Base-by-base conservation (phyloP, 2,113 vertebrate genomes). In the Silurus meridionalis region DNA sequence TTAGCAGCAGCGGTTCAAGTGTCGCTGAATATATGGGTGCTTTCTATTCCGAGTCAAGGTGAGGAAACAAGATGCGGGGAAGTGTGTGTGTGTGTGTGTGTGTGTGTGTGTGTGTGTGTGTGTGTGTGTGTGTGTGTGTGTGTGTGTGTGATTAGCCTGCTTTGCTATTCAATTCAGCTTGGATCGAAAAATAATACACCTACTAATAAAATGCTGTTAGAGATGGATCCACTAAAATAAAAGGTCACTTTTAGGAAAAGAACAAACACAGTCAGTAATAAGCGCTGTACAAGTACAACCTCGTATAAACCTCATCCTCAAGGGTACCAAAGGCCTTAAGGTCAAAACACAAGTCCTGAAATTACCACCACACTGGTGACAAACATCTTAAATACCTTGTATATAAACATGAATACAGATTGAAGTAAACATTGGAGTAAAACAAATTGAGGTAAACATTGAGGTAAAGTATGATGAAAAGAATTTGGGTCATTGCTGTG, bases 1-100 rank as follows among this genome's bases (percentile, higher is more conserved):
- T 78, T 87, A 69, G 71, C 71, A 19, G 25, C 60, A 60, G 74
- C 79, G 25, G 52, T 57, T 80, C 57, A 77, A 85, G 53, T 85
- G 57, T 79, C 25, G 67, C 61, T 23, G 60, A n/a, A 55, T 75
- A 55, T 28, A 66, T 61, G 28, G 58, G n/a, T 50, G 10, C 61
- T 28, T 77, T 46, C 69, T 63, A 63, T 78, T 85, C 74, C 14
- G 52, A 74, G 63, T 48, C 60, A 78, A 82, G 37, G 58, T 17
- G 25, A 83, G 85, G 66, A 58, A 58, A 53, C 60, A 67, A 37
- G 60, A 84, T 57, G 28, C 52, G 28, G 69, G 46, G 23, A 58
- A 80, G 57, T 77, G 11, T 17, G 72, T 74, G 61, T 23, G 15
- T 9, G 55, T 14, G 13, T 53, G 64, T 37, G 55, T 79, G 53